Conservation (phyloP, 2,797 vertebrate species). For the Esox lucius region DNA sequence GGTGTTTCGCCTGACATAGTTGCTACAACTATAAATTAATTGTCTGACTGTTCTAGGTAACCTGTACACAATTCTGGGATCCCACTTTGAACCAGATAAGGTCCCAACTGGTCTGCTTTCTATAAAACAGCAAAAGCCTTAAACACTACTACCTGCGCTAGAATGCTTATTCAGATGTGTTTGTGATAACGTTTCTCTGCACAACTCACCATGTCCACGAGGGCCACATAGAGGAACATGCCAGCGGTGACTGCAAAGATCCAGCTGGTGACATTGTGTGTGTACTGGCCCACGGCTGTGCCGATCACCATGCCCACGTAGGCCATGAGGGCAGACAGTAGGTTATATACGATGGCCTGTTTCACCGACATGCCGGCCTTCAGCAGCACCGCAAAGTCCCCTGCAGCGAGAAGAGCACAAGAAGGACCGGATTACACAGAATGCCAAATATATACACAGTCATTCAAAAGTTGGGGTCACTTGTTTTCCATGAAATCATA, state of each 20-base stretch:
- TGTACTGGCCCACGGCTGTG: conserved; percentile 92
- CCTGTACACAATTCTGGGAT: neutral
- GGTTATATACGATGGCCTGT: conserved; percentile 95
- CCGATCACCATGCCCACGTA: conserved; percentile 96
- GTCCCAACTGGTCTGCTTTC: neutral
- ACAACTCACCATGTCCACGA: conserved; percentile 95
- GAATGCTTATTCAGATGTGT: neutral
- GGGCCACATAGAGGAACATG: conserved; percentile 98
- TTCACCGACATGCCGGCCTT: conserved; percentile 97
- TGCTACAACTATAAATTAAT: neutral
- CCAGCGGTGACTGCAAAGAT: conserved; percentile 97
- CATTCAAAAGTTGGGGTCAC: too few species aligned
- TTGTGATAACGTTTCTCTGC: conserved; percentile 10
- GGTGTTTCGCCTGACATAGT: neutral
- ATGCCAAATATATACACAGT: too few species aligned
- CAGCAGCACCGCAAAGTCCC: conserved; percentile 97
- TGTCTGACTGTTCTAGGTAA: neutral
- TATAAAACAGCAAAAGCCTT: neutral
- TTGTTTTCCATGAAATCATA: too few species aligned
- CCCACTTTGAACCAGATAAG: neutral
- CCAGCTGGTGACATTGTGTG: conserved; percentile 94
- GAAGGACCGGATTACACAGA: neutral
- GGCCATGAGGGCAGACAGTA: conserved; percentile 97
- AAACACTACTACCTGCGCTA: neutral
- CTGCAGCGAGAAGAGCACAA: conserved; percentile 61